These are phyloP conservation scores for Brachirus orientalis DNA, from an alignment of 2,113 vertebrate genomes.

Conservation along the genomic window DNA sequence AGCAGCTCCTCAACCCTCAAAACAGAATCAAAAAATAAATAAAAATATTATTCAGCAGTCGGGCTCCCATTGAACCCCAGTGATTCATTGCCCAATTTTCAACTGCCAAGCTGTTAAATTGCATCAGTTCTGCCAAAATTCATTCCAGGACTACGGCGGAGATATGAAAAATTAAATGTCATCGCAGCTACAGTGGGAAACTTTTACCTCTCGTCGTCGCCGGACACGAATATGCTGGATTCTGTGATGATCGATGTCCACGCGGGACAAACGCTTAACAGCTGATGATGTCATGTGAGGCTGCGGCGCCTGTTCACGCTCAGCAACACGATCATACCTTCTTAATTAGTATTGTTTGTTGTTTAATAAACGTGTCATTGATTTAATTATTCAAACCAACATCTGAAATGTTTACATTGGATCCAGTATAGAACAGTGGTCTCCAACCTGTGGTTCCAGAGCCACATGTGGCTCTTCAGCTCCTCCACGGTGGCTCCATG, in stretches of 20 bases:
- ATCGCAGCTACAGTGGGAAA: conserved; percentile 98
- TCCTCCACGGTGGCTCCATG: too few relatives aligned
- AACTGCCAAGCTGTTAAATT: conserved; percentile 99
- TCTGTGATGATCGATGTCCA: conserved; percentile 99
- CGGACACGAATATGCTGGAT: conserved; percentile 91
- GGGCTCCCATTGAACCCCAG: conserved; percentile 95
- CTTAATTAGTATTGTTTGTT: too few relatives aligned
- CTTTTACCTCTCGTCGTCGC: conserved; percentile 94
- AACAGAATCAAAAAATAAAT: conserved; percentile 85
- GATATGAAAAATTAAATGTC: conserved; percentile 99
- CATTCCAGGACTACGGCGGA: conserved; percentile 99
- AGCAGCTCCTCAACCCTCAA: conserved; percentile 81
- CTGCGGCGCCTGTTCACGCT: conserved; percentile 99
- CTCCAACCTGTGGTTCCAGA: too few relatives aligned
- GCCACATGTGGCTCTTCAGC: too few relatives aligned
- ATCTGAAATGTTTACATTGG: too few relatives aligned
- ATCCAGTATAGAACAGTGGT: too few relatives aligned
- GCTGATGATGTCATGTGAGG: too few relatives aligned
- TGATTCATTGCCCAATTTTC: conserved; percentile 99
- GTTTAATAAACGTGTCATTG: too few relatives aligned
- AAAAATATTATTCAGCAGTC: conserved; percentile 99
- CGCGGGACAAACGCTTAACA: too few relatives aligned
- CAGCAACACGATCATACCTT: too few relatives aligned
- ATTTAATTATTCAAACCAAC: too few relatives aligned
- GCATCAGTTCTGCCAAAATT: conserved; percentile 99